Evolutionary conservation across 2,888 invertebrate genomes (phyloP), one percentile per base, ranked within the genome.

Genomic region (Tenthredo mesomela): DNA sequence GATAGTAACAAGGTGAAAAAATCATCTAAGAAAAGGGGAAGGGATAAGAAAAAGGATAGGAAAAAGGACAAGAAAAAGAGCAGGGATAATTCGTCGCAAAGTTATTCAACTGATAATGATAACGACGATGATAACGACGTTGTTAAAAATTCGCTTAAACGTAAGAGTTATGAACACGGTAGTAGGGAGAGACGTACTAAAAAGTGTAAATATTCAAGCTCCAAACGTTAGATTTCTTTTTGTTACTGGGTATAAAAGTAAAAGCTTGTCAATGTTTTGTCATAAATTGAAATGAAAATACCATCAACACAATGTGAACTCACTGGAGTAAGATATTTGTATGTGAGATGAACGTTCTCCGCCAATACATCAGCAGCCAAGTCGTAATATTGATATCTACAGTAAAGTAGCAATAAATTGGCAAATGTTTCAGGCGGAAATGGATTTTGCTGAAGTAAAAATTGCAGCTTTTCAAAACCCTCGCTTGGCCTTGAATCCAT

Each of bases 351-450:
- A 7, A 98, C 97, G 93, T 99, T 99, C 94, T 99, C 99, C 7
- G 99, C 99, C 86, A 99, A 93, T 58, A 99, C 97, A 94, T 99
- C 99, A 0, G 99, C 99, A 12, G 99, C 99, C 86, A 99, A 94
- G 93, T 99, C 99, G 92, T 97, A 99, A 92, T 99, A 98, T 93
- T 99, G 99, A 93, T 99, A 98, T 93, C 98, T 99, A 92, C 99
- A 98, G 92, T 99, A 99, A 0, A 99, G 94, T 4, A 99, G 94
- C 70, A 99, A 94, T 29, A 99, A 95, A 94, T 99, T 99, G 0
- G 98, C 97, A 93, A 99, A 99, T 0, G 99, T 99, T 94, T 99
- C 99, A 18, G 98, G 97, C 4, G 99, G 99, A 92, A 99, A 99
- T 2, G 98, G 98, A 91, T 98, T 98, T 91, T 99, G 98, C 91